These are phyloP conservation scores for Hirundichthys speculiger DNA, from an alignment of 2,113 vertebrate species.

Conservation along the genomic window DNA sequence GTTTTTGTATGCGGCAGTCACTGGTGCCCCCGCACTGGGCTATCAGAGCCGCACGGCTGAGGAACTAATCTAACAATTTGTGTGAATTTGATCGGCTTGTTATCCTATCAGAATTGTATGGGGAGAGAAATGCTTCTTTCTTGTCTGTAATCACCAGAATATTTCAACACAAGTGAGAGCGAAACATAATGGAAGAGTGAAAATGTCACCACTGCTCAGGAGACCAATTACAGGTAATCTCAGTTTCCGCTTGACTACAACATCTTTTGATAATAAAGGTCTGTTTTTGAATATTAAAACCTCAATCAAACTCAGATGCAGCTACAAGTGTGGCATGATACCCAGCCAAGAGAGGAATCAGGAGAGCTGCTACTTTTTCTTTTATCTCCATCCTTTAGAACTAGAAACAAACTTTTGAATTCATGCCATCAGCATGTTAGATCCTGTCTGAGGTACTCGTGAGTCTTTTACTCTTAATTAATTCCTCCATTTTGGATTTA, in stretches of 20 bases:
- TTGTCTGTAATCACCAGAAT: slow-evolving; percentile 23
- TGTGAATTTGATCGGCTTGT: slow-evolving; percentile 25
- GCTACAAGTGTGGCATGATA: slow-evolving; percentile 34
- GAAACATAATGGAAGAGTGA: too few species aligned
- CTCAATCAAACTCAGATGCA: slow-evolving; percentile 36
- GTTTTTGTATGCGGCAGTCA: slow-evolving; percentile 6
- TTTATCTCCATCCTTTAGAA: background rate
- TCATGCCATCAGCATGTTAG: too few species aligned
- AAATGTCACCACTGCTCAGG: too few species aligned
- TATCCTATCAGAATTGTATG: slow-evolving; percentile 34
- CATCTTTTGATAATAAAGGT: slow-evolving; percentile 38
- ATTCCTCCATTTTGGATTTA: too few species aligned
- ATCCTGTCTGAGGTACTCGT: too few species aligned
- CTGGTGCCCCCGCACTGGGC: slow-evolving; percentile 12
- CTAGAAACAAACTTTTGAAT: too few species aligned
- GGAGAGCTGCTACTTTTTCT: background rate
- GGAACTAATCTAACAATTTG: slow-evolving; percentile 30
- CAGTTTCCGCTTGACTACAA: slow-evolving; percentile 12
- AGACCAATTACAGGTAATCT: too few species aligned
- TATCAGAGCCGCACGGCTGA: slow-evolving; percentile 20
- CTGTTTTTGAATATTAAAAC: slow-evolving; percentile 51
- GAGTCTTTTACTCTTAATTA: too few species aligned
- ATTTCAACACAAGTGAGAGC: slow-evolving; percentile 37
- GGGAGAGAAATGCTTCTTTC: slow-evolving; percentile 14
- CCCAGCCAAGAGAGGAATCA: slow-evolving; percentile 32